Evolutionary conservation across 2,888 invertebrate species (phyloP), one percentile per base, ranked within the genome.

Genomic region (Zhuqinia jingwanae): DNA sequence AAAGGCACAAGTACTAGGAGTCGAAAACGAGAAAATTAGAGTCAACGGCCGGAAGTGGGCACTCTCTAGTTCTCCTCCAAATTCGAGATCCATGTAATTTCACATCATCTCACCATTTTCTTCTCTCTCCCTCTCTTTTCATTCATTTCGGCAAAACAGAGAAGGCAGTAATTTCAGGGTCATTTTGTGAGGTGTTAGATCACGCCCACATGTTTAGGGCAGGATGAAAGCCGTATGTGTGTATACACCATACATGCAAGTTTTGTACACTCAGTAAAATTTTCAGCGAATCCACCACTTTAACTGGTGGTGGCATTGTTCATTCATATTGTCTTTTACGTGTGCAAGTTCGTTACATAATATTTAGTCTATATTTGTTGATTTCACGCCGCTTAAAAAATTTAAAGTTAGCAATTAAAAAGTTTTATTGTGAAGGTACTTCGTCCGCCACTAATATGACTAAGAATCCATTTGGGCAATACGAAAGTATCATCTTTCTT

Each of bases 141-240:
- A 63, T 70, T 58, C 63, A 79, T 75, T 79, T 83, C 83, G 87
- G 79, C 83, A 78, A 85, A 86, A 75, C 36, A 50, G 50, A 68
- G 86, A 80, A 83, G 80, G 80, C 76, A 87, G 87, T 90, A 89
- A 90, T 90, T 88, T 90, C 81, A 81, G 88, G 89, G 88, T 89
- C 89, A 90, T 90, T 90, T 90, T 78, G 70, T 85, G 84, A 90
- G 90, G 90, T 90, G 90, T 90, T 84, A 90, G 89, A 85, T 90
- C 90, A 88, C 90, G 88, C 90, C 90, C 89, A 84, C 79, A 77
- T 53, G 73, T 79, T 85, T 85, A 85, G 56, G 22, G 36, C 36
- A 50, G 20, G 58, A 75, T 27, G 53, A 75, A 53, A 75, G 53
- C 45, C 47, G 70, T 75, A 25, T 63, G 6, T 63, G 3, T 53